These are phyloP conservation scores for Listronotus bonariensis DNA, from an alignment of 1,140 invertebrate species.

Conservation along the genomic window DNA sequence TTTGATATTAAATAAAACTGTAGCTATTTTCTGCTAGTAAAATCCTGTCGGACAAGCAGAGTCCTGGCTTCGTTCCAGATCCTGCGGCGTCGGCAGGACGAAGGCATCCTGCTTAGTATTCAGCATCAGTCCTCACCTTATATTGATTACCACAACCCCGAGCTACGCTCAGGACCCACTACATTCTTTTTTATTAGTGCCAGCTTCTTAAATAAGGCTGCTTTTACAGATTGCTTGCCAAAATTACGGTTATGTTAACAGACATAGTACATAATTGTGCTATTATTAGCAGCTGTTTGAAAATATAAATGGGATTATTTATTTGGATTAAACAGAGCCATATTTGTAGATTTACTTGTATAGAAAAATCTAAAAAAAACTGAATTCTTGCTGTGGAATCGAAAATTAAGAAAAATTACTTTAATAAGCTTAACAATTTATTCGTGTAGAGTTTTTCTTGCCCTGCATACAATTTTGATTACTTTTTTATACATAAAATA, in stretches of 20 bases:
- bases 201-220: constrained; percentile 10
- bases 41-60: constrained; percentile 20
- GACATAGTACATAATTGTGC: neutral
- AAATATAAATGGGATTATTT: no score
- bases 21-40: constrained; percentile 14
- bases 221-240: constrained; percentile 8
- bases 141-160: constrained; percentile 51
- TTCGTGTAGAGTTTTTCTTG: no score
- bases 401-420: no score
- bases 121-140: constrained; percentile 50
- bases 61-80: constrained; percentile 30
- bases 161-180: constrained; percentile 24
- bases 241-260: neutral
- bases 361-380: no score
- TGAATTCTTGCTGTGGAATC: no score
- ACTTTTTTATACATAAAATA: no score
- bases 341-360: no score
- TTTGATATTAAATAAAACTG: neutral
- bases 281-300: no score
- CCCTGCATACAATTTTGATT: no score
- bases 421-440: no score
- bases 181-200: constrained; percentile 26
- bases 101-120: constrained; percentile 47
- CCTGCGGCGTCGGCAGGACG: constrained; percentile 37
- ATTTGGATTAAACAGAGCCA: no score